Conservation (phyloP, 2,113 vertebrate genomes). For the Siphamia tubifer region DNA sequence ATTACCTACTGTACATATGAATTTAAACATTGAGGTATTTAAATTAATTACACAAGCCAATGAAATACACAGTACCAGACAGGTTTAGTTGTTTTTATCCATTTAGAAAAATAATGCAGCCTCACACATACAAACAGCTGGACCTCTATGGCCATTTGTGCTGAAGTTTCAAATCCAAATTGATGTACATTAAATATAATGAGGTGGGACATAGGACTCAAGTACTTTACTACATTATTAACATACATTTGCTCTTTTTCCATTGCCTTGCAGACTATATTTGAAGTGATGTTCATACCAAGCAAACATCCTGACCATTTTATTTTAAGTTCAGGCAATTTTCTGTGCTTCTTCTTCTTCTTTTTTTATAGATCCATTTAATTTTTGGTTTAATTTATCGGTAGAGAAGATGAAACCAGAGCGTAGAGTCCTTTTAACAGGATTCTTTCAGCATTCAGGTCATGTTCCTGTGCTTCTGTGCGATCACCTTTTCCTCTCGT, state of each 20-base stretch:
- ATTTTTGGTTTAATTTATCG: conserved; percentile 30
- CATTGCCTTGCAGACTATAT: background rate
- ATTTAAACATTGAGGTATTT: no score
- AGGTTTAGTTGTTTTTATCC: no score
- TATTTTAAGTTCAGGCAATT: background rate
- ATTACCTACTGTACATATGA: no score
- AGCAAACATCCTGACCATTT: conserved; percentile 20
- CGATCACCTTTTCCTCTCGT: conserved; percentile 25
- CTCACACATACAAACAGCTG: background rate
- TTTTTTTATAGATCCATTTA: conserved; percentile 24
- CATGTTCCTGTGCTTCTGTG: conserved; percentile 35
- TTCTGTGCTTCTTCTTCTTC: conserved; percentile 10
- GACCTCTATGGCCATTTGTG: background rate
- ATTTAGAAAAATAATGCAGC: background rate
- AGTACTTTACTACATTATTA: background rate
- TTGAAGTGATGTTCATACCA: conserved; percentile 1
- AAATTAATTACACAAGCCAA: no score
- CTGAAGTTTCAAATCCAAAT: background rate
- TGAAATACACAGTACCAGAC: no score
- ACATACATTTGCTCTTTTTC: conserved; percentile 16
- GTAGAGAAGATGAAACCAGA: conserved; percentile 15
- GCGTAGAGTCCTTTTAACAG: background rate
- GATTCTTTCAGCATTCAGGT: conserved; percentile 39
- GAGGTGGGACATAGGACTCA: background rate
- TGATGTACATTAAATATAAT: background rate